These are phyloP conservation scores for Conus betulinus DNA, from an alignment of 1,140 invertebrate genomes.

Conservation along the genomic window DNA sequence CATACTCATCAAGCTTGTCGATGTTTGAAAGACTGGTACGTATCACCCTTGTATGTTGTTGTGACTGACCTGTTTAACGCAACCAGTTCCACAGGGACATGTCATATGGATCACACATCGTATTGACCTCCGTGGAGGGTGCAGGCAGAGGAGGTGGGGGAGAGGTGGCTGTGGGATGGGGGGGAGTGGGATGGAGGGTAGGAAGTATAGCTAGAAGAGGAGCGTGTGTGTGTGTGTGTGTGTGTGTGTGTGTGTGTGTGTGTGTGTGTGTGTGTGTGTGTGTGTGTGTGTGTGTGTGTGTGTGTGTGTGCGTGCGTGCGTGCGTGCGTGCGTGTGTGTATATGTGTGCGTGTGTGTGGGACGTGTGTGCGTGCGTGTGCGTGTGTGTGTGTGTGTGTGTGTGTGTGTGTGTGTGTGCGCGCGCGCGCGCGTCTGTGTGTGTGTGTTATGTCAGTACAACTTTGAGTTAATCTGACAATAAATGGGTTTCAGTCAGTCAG, in stretches of 20 bases:
- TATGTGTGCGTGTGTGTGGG: no score
- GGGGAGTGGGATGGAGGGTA: no score
- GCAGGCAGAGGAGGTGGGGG: no score
- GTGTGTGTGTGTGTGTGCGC: no score
- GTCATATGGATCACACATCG: neutral
- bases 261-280: conserved; percentile 7
- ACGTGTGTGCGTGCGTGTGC: no score
- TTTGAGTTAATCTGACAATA: no score
- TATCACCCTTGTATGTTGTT: neutral
- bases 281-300: conserved; percentile 7
- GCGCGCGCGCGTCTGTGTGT: no score
- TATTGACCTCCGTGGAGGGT: neutral
- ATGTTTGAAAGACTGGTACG: neutral
- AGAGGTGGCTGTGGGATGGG: no score
- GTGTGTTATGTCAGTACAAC: no score
- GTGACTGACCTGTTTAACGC: neutral
- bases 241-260: neutral
- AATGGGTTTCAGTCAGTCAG: no score
- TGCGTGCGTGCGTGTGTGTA: no score
- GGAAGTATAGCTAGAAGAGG: no score
- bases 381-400: neutral
- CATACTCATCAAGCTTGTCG: neutral
- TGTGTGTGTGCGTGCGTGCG: neutral
- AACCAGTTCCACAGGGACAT: neutral
- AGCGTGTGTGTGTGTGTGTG: neutral